These are phyloP conservation scores for Rhodeus uyekii DNA, from an alignment of 2,797 vertebrate genomes.

Conservation along the genomic window DNA sequence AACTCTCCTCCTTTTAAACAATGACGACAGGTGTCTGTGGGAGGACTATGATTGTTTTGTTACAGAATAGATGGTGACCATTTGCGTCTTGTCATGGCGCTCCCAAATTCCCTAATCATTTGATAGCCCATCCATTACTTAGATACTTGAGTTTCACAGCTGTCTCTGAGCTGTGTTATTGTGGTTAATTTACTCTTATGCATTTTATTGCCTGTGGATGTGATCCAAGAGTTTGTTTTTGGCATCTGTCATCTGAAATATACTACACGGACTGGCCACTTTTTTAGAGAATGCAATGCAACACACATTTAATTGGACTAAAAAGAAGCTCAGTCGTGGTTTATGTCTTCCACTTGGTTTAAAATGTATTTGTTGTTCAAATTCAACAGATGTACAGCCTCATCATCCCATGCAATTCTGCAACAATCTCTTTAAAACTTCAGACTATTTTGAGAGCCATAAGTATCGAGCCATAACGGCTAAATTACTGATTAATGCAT, in stretches of 20 bases:
- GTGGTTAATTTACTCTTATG: constrained; percentile 22
- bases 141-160: constrained; percentile 27
- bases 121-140: constrained; percentile 35
- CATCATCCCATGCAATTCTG: background rate
- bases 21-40: constrained; percentile 42
- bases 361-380: background rate
- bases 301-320: background rate
- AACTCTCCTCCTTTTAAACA: constrained; percentile 32
- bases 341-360: background rate
- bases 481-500: constrained; percentile 23
- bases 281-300: background rate
- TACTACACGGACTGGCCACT: background rate
- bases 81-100: constrained; percentile 4
- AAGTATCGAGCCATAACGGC: constrained; percentile 11
- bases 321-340: background rate
- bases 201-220: constrained; percentile 25
- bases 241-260: constrained; percentile 31
- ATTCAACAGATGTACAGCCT: background rate
- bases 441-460: constrained; percentile 11
- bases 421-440: constrained; percentile 14
- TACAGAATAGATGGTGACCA: background rate
- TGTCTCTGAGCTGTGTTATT: constrained; percentile 17
- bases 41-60: constrained; percentile 21
- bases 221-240: constrained; percentile 4
- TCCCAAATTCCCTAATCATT: constrained; percentile 30